Evolutionary conservation across 2,797 vertebrate genomes (phyloP), one percentile per base, ranked within the genome.

Genomic region (Manis javanica): DNA sequence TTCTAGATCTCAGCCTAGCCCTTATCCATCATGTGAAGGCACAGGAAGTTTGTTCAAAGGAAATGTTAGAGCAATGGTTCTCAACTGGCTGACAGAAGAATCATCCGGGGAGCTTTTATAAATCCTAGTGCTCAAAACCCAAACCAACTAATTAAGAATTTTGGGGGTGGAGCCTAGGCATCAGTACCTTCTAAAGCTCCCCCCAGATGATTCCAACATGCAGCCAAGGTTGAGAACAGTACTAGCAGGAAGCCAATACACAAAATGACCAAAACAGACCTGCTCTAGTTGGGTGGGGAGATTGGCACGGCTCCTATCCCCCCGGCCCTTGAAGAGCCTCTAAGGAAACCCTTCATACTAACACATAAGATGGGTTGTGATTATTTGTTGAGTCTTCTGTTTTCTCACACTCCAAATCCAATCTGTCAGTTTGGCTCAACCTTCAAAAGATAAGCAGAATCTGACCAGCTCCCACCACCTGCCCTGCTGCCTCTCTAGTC

Each of bases 331-430:
- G 42, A 19, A 4, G 34, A 53, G 84, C n/a, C 34, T 81, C 53
- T 2, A 59, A 42, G 46, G 57, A 83, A 83, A 83, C 21, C 14
- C 74, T 88, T 90, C 6, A 91, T 16, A 78, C 31, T 34, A 69
- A 69, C 72, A 49, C 46, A 88, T 37, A 68, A 77, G 37, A 78
- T 5, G 8, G 12, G 37, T 21, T 53, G 12, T 59, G 42, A 71
- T 77, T 61, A 57, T 74, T 26, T 66, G 24, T 55, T 61, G 12
- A n/a, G 37, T 55, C 15, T 37, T 92, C 29, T 12, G 34, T 29
- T 92, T 92, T 78, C 77, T 82, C 46, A 55, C 61, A 71, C n/a
- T 63, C 42, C 26, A 57, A 26, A 84, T 94, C 37, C n/a, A 88
- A 46, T 46, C 77, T 91, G 42, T 69, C 68, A 19, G 55, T 37